Evolutionary conservation across 2,888 invertebrate species (phyloP).

Genomic region (Portevinia maculata): DNA sequence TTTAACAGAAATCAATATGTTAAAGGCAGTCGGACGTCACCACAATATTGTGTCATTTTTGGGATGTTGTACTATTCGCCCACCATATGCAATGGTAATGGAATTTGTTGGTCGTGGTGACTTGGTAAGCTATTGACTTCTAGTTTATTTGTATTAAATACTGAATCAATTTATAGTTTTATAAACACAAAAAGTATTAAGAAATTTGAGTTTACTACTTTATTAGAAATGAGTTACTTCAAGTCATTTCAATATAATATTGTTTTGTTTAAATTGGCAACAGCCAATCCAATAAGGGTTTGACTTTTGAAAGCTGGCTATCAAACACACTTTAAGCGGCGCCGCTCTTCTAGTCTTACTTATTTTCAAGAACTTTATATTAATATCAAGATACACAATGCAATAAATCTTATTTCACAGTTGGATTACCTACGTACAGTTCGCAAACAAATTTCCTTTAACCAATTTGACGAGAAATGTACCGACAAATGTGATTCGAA

Average conservation of each 20-base stretch:
- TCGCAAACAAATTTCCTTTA: constrained; percentile 32
- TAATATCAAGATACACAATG: too few relatives aligned
- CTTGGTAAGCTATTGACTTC: constrained; percentile 83
- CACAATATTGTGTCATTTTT: constrained; percentile 88
- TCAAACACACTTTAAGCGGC: too few relatives aligned
- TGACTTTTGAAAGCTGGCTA: too few relatives aligned
- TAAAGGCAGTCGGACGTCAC: constrained; percentile 90
- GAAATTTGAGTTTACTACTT: too few relatives aligned
- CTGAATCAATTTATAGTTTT: too few relatives aligned
- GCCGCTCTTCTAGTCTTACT: too few relatives aligned
- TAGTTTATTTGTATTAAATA: background rate
- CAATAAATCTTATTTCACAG: constrained; percentile 22
- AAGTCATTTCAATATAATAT: too few relatives aligned
- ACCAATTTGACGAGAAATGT: constrained; percentile 24
- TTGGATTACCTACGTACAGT: constrained; percentile 64
- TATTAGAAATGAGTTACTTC: too few relatives aligned
- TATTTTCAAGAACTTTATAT: too few relatives aligned
- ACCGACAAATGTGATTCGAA: background rate
- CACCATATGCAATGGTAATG: constrained; percentile 89
- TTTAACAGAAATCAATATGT: constrained; percentile 89
- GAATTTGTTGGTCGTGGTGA: constrained; percentile 92
- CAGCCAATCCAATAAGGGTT: too few relatives aligned
- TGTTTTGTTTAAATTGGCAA: too few relatives aligned
- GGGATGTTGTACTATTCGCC: constrained; percentile 88
- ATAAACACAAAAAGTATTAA: too few relatives aligned